Base-by-base conservation (phyloP, 2,113 vertebrate genomes). In the Accipiter virgatus region DNA sequence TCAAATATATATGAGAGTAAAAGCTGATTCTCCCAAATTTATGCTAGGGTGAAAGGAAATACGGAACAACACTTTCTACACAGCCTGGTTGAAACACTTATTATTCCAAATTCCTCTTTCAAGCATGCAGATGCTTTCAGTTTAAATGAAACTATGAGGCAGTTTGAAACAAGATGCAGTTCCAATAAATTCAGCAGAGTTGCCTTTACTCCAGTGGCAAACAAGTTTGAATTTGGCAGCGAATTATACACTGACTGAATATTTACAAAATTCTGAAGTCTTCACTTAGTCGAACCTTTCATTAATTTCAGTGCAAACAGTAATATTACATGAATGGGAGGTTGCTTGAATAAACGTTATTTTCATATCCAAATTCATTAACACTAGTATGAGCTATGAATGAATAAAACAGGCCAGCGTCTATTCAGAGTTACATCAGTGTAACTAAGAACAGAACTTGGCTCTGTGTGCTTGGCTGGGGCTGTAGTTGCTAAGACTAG, bases 381-480 rank as follows among this genome's bases (percentile, higher is more conserved):
- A 88, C 70, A 75, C 13, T 14, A n/a, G 29, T 47, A 52, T 29
- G 67, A 83, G 55, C 50, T 50, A 70, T 7, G 23, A 94, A 93
- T 81, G 25, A 94, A 83, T 45, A 83, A 91, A 94, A 29, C 26
- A 63, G 67, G 32, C 25, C 59, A 94, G 31, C 22, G 0, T 55
- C 67, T 92, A 78, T 78, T 92, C 50, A 81, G 65, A 88, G 74
- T 55, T 90, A 53, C 53, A 63, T 63, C 68, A 70, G 59, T 61
- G 63, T 81, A 81, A 83, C 90, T 87, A 88, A 91, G 82, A 92
- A 43, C 68, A 92, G 75, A 88, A 90, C n/a, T 81, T 74, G 71
- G 85, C 88, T 90, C 29, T 10, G 0, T 20, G n/a, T 45, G 36
- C 45, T 90, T 94, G 62, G 71, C 81, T 72, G 59, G 38, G 25